Conservation (phyloP, 2,888 invertebrate genomes). For the Amblyjoppa fuscipennis region DNA sequence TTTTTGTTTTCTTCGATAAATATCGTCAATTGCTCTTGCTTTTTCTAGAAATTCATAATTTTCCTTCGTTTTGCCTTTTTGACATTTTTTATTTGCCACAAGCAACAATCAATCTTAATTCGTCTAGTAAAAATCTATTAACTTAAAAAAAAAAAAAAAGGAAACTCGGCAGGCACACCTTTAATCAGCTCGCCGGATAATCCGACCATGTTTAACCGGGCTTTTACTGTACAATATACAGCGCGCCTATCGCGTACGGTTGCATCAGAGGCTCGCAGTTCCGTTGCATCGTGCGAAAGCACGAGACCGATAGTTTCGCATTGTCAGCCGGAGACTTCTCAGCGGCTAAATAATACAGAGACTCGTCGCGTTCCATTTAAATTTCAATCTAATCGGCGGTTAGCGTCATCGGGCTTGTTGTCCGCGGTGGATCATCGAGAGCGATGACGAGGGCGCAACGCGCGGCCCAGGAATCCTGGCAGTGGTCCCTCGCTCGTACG, state of each 20-base stretch:
- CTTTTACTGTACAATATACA: neutral
- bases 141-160: too few species aligned
- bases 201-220: neutral
- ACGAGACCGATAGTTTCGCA: neutral
- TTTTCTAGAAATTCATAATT: too few species aligned
- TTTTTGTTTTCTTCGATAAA: too few species aligned
- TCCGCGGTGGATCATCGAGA: slow-evolving; percentile 19
- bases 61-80: too few species aligned
- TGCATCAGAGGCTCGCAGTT: neutral
- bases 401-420: neutral
- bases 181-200: neutral
- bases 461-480: slow-evolving; percentile 69
- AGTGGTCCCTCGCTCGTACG: slow-evolving; percentile 61
- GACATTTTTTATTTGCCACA: too few species aligned
- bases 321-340: neutral
- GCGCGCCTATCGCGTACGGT: neutral
- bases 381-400: slow-evolving; percentile 28
- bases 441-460: slow-evolving; percentile 37
- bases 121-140: too few species aligned
- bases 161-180: too few species aligned
- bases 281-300: neutral
- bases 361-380: slow-evolving; percentile 37
- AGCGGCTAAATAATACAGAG: neutral
- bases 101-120: too few species aligned
- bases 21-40: too few species aligned